A percentile compares a stretch with the other conserved stretches of the same genome.
Conservation (phyloP, 2,888 invertebrate species). For the Drosophila prolongata region DNA sequence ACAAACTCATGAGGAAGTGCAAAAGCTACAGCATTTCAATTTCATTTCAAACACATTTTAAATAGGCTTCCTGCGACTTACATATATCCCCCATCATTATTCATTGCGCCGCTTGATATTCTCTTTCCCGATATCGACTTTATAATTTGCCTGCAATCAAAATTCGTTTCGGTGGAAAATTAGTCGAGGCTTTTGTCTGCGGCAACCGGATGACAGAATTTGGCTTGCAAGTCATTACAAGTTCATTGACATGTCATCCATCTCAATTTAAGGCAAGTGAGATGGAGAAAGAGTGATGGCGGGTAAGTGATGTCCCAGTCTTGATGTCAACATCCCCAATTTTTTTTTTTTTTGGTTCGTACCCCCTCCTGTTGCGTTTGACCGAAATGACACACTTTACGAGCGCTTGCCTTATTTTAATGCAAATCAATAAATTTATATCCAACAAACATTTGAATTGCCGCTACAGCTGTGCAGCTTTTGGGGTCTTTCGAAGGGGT, state of each 20-base stretch:
- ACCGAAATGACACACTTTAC: conserved; percentile 35
- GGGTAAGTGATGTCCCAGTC: conserved; percentile 12
- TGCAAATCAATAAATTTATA: conserved; percentile 64
- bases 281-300: not conserved
- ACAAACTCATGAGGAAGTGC: not conserved
- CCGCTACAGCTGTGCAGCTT: conserved; percentile 54
- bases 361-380: conserved; percentile 18
- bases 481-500: conserved; percentile 1
- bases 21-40: not conserved
- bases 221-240: conserved; percentile 51
- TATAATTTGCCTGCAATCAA: conserved; percentile 47
- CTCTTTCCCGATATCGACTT: not conserved
- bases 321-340: conserved; percentile 11
- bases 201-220: conserved; percentile 11
- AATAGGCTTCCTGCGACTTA: not conserved
- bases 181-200: conserved; percentile 24
- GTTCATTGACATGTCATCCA: conserved; percentile 73
- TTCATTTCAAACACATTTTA: not conserved
- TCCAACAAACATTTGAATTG: conserved; percentile 57
- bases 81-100: conserved; percentile 5
- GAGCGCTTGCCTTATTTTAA: conserved; percentile 35
- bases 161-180: conserved; percentile 56
- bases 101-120: conserved; percentile 1
- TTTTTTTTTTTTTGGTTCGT: too few relatives aligned
- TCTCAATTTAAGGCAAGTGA: conserved; percentile 62